A percentile compares a stretch with the other conserved stretches of the same genome.
phyloP scores from a whole-genome alignment of 2,797 vertebrate genomes.

The Bryconaethiops microstoma region DNA sequence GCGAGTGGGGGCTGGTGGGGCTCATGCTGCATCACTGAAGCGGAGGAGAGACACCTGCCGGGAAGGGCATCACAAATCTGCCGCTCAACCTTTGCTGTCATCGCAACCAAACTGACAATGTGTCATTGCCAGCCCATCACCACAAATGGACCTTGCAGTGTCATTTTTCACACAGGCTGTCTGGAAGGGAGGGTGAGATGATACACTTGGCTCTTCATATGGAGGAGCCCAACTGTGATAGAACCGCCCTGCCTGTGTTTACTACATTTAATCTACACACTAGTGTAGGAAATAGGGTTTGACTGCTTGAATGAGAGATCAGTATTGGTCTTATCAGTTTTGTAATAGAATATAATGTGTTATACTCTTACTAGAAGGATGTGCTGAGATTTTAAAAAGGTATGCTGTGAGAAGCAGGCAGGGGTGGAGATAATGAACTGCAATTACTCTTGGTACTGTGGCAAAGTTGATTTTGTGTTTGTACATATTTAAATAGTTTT shows the following conservation, averaged over 20 bases:
- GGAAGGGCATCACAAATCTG: slow-evolving; percentile 50
- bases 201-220: slow-evolving; percentile 28
- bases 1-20: background rate
- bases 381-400: no score
- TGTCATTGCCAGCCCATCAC: slow-evolving; percentile 48
- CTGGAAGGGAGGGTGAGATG: slow-evolving; percentile 22
- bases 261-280: background rate
- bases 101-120: slow-evolving; percentile 45
- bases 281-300: background rate
- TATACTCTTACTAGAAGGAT: no score
- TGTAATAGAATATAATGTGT: background rate
- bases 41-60: slow-evolving; percentile 41
- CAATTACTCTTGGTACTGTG: no score
- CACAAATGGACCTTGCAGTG: slow-evolving; percentile 50
- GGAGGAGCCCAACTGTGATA: slow-evolving; percentile 6
- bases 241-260: background rate
- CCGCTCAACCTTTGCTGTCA: slow-evolving; percentile 54
- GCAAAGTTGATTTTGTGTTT: no score
- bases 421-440: no score
- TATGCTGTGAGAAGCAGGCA: no score
- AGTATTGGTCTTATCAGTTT: background rate
- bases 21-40: slow-evolving; percentile 22
- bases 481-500: no score
- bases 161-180: slow-evolving; percentile 47
- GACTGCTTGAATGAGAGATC: background rate